Evolutionary conservation across 2,888 invertebrate species (phyloP), one percentile per base, ranked within the genome.

Genomic region (Xanthia togata): DNA sequence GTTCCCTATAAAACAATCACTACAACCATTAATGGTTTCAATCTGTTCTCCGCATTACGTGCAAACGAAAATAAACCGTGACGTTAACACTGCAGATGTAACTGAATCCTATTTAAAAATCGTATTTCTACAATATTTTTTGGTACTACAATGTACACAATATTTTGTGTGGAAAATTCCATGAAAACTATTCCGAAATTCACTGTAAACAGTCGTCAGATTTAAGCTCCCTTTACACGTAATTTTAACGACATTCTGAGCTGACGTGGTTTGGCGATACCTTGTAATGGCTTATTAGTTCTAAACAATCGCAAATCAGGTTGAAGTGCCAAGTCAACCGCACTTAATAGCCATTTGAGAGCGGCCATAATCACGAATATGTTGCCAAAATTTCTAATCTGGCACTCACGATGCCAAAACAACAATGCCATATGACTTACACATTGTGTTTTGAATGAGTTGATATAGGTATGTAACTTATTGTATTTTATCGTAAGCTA

Each of bases 1-100:
- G 76, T 80, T 88, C 79, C 86, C 83, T 80, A 86, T 82, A 88
- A 89, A 89, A 88, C 87, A 89, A 90, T 87, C 87, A 82, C 71
- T 84, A 70, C 77, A 71, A 75, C 73, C 73, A 76, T 84, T 82
- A 78, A 67, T 73, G 82, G 68, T 67, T 76, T 55, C 73, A 82
- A 64, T 73, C 63, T 70, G 76, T 79, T 78, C 69, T 75, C 72
- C 75, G 68, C 55, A 85, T 75, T 79, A 79, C 59, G 72, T 53
- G 63, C 26, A 64, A 55, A 63, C 77, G 44, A 83, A 86, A 86
- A 87, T 85, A 85, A 83, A 69, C 70, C 67, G 75, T 83, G 81
- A 85, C 75, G 72, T 74, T 63, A 14, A 59, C 67, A 50, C 57
- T 70, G 70, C 82, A 80, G 47, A 84, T 80, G 85, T 80, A 77